A percentile compares a stretch with the other conserved stretches of the same genome.
phyloP scores from a whole-genome alignment of 2,888 invertebrate genomes.

The Parasteatoda lunata region DNA sequence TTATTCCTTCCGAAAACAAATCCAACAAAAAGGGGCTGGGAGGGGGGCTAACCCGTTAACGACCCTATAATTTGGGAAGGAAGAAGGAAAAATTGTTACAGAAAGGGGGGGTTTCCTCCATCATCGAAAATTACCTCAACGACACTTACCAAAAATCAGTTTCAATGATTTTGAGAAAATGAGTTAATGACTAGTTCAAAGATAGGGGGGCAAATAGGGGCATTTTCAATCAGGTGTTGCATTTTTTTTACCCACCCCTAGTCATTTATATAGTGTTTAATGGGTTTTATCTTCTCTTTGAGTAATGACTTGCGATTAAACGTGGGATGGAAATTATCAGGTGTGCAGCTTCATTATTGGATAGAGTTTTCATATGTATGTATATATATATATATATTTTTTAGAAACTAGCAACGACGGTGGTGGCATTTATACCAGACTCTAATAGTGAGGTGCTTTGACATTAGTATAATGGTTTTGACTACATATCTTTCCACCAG shows the following conservation, averaged over 20 bases:
- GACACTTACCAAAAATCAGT: conserved; percentile 30
- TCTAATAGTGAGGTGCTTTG: too few relatives aligned
- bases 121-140: conserved; percentile 9
- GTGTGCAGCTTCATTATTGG: not conserved
- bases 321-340: conserved; percentile 50
- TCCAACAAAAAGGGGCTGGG: conserved; percentile 42
- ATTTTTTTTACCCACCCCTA: conserved; percentile 12
- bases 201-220: conserved; percentile 18
- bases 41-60: conserved; percentile 32
- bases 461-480: too few relatives aligned
- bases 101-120: conserved; percentile 12
- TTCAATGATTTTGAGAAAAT: conserved; percentile 55
- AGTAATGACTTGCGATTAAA: conserved; percentile 63
- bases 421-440: too few relatives aligned
- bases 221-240: conserved; percentile 44
- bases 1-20: conserved; percentile 48
- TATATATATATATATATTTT: too few relatives aligned
- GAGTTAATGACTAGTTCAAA: conserved; percentile 48
- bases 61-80: conserved; percentile 54
- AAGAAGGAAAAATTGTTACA: conserved; percentile 29
- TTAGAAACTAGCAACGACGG: too few relatives aligned
- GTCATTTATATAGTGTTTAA: conserved; percentile 60
- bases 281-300: conserved; percentile 63
- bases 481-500: too few relatives aligned
- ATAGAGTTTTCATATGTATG: too few relatives aligned